A percentile compares a stretch with the other conserved stretches of the same genome.
Evolutionary conservation across 2,888 invertebrate species (phyloP).

Genomic region (Stenoptilia bipunctidactyla): DNA sequence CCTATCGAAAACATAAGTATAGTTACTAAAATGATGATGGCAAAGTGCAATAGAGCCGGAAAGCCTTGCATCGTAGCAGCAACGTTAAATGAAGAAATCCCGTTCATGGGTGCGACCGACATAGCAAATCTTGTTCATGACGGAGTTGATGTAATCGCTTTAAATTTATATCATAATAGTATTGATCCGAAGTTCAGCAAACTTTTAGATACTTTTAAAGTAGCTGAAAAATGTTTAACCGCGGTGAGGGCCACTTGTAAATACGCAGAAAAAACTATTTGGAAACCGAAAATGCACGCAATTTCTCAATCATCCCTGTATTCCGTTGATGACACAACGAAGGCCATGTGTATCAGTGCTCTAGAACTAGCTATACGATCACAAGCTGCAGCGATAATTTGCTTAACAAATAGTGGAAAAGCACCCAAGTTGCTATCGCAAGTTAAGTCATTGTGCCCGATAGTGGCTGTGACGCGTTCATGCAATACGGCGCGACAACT

Average conservation of each 20-base stretch:
- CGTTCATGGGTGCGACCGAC: conserved; percentile 82
- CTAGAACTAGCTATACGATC: conserved; percentile 50
- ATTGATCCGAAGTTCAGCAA: conserved; percentile 42
- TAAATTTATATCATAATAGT: conserved; percentile 74
- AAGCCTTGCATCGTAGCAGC: conserved; percentile 92
- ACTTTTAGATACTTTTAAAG: conserved; percentile 37
- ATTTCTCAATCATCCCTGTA: conserved; percentile 74
- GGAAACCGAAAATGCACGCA: conserved; percentile 83
- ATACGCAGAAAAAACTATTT: conserved; percentile 88
- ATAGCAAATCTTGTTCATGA: conserved; percentile 94
- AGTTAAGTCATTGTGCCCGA: conserved; percentile 79
- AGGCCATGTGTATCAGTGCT: conserved; percentile 63
- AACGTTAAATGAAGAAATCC: conserved; percentile 85
- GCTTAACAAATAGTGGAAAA: conserved; percentile 80
- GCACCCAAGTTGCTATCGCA: conserved; percentile 79
- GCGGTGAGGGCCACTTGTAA: conserved; percentile 82
- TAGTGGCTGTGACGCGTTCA: conserved; percentile 79
- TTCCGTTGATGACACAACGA: conserved; percentile 64
- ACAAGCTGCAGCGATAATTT: conserved; percentile 72
- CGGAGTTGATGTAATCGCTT: conserved; percentile 88
- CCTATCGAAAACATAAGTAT: conserved; percentile 90
- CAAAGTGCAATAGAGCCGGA: conserved; percentile 85
- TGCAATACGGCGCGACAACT: conserved; percentile 76
- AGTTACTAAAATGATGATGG: conserved; percentile 88
- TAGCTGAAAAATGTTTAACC: conserved; percentile 76